A percentile compares a stretch with the other conserved stretches of the same genome.
These are phyloP conservation scores for Catharus minimus DNA, from an alignment of 2,113 vertebrate species.

Conservation along the genomic window DNA sequence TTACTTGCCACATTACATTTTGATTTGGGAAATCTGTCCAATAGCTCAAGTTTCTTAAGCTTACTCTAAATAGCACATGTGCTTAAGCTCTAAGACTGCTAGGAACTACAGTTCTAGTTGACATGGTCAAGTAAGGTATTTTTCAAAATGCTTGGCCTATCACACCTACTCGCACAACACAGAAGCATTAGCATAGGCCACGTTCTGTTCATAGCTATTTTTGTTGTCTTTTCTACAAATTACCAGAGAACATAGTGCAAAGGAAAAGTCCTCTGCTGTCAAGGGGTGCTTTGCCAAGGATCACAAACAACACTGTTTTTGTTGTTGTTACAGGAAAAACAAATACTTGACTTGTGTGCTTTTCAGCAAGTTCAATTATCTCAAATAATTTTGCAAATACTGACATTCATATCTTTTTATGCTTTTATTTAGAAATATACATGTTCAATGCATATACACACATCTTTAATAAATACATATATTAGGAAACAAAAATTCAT, in stretches of 20 bases:
- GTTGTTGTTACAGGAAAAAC: not conserved
- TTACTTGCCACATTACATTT: not conserved
- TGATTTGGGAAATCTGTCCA: not conserved
- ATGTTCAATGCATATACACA: accelerated
- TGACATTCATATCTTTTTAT: not conserved
- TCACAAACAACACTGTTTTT: not conserved
- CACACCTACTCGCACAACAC: not conserved
- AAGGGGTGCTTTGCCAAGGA: not conserved
- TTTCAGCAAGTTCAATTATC: not conserved
- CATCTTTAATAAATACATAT: not conserved
- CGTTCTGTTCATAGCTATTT: not conserved
- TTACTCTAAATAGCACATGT: not conserved
- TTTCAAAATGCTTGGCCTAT: not conserved
- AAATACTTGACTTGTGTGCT: not conserved
- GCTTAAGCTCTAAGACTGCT: not conserved
- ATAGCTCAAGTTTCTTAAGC: not conserved
- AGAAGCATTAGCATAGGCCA: not conserved
- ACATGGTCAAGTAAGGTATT: not conserved
- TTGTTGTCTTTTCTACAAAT: not conserved
- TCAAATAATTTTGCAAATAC: not conserved
- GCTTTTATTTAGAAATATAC: not conserved
- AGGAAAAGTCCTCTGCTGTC: not conserved
- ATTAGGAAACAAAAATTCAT: not conserved
- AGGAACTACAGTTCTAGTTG: not conserved
- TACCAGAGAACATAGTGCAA: not conserved